Evolutionary conservation across 2,113 vertebrate genomes (phyloP), one percentile per base, ranked within the genome.

Genomic region (Festucalex cinctus): DNA sequence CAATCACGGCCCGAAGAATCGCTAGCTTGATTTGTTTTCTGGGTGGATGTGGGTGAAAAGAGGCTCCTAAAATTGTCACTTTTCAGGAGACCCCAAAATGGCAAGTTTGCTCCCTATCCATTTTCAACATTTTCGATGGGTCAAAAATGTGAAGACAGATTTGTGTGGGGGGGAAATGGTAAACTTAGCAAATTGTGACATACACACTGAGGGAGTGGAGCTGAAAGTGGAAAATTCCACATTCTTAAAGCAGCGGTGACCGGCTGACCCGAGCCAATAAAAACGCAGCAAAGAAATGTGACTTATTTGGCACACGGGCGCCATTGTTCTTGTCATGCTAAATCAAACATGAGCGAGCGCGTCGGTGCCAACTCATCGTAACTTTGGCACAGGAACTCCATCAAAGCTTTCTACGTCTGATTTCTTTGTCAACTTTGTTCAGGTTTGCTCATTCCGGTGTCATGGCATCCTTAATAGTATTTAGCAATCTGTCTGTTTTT

Each of bases 131-230:
- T 32, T 32, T 32, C 2, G 28, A 32, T 70, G 58, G 51, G 39
- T 75, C 59, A 69, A 79, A 51, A 77, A 79, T 4, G 4, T 32
- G 2, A 32, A 32, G 2, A 32, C 28, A 32, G 28, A 32, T 32
- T 32, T 32, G 28, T 32, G n/a, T n/a, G n/a, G n/a, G n/a, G 28
- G 28, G 4, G 2, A 32, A 32, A 32, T 32, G 28, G 28, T 2
- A 32, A 32, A 32, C 4, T 32, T 32, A 32, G n/a, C 28, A 2
- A 32, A 2, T 32, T 32, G 28, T 32, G 4, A 66, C 6, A 58
- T 36, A 51, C 17, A 74, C 17, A 46, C 14, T 62, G 17, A 19
- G 44, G 17, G 44, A 68, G 17, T 12, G 12, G 54, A 41, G 6
- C 39, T 58, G n/a, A 19, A 35, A 65, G 54, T 44, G 26, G 20